Conservation (phyloP, 2,797 vertebrate genomes). For the Coccyzus lansbergi region DNA sequence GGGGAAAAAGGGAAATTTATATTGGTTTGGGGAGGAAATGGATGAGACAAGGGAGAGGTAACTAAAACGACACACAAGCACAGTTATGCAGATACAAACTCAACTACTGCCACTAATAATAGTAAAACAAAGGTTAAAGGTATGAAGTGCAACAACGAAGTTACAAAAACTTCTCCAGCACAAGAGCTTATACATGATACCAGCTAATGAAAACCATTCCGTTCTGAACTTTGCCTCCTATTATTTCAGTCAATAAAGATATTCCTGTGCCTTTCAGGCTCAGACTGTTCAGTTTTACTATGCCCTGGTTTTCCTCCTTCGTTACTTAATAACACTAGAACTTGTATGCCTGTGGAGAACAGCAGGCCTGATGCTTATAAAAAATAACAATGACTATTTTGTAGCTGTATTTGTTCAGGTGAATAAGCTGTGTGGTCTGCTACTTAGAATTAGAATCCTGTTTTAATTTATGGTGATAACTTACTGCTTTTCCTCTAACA, state of each 20-base stretch:
- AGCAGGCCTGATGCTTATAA: background rate
- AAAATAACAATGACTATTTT: background rate
- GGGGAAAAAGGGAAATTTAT: background rate
- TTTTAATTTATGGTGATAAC: background rate
- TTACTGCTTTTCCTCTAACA: background rate
- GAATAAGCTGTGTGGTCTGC: background rate
- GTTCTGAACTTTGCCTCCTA: background rate
- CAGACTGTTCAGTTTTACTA: background rate
- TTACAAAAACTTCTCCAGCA: constrained; percentile 10
- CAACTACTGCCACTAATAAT: background rate
- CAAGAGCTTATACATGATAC: background rate
- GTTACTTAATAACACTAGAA: background rate
- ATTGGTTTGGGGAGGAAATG: background rate
- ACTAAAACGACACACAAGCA: background rate
- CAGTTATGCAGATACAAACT: background rate
- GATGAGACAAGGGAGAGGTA: background rate
- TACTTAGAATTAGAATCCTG: background rate
- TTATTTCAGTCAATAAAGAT: background rate
- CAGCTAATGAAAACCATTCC: background rate
- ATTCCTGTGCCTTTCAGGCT: background rate
- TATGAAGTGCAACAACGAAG: constrained; percentile 15
- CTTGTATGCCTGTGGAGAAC: background rate
- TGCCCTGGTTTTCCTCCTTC: background rate
- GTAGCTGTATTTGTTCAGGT: background rate
- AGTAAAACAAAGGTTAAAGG: constrained; percentile 27